Evolutionary conservation across 1,140 invertebrate genomes (phyloP).

Genomic region (Anastatus disparis): DNA sequence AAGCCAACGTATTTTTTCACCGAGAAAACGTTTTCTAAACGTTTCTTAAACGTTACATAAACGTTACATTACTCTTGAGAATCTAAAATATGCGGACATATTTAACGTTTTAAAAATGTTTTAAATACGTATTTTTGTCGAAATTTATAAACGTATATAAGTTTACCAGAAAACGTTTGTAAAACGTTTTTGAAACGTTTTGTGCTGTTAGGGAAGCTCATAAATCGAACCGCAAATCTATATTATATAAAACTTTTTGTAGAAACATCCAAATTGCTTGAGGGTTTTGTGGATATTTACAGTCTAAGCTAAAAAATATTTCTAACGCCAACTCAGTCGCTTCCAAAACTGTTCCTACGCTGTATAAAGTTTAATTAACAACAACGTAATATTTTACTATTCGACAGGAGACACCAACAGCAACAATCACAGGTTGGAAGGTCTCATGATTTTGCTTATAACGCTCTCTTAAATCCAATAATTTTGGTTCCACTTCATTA

Average conservation of each 20-base stretch:
- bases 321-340: slow-evolving; percentile 24
- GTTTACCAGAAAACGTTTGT: too few species aligned
- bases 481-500: background rate
- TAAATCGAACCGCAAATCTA: too few species aligned
- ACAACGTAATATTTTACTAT: slow-evolving; percentile 21
- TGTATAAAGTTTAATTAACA: slow-evolving; percentile 21
- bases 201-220: too few species aligned
- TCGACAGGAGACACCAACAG: background rate
- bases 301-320: slow-evolving; percentile 25
- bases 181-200: too few species aligned
- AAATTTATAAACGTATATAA: too few species aligned
- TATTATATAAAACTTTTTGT: slow-evolving; percentile 5
- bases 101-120: too few species aligned
- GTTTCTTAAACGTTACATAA: too few species aligned
- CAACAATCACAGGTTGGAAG: slow-evolving; percentile 24
- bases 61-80: too few species aligned
- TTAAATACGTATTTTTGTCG: too few species aligned
- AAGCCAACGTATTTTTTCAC: too few species aligned
- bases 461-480: background rate
- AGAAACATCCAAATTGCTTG: slow-evolving; percentile 4
- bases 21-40: too few species aligned
- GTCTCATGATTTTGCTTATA: slow-evolving; percentile 26
- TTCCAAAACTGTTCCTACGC: background rate
- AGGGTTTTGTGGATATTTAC: slow-evolving; percentile 21
- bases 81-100: too few species aligned